Evolutionary conservation across 2,888 invertebrate genomes (phyloP), one percentile per base, ranked within the genome.

Genomic region (Leptothorax acervorum): DNA sequence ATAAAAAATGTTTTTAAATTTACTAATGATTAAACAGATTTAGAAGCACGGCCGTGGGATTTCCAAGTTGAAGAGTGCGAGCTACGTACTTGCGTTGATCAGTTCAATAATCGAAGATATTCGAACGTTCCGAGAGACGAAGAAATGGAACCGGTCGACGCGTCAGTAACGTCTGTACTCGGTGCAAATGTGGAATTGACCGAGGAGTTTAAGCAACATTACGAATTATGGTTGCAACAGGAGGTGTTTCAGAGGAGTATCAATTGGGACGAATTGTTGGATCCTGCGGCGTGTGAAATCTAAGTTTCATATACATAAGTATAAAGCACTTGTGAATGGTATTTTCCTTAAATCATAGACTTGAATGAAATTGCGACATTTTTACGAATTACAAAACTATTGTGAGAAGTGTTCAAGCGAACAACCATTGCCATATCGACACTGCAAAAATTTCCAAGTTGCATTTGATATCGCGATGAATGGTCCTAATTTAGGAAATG

Each of bases 31-130:
- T 42, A 71, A 48, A 57, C 51, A 97, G 98, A 99, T 96, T 96
- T 99, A 92, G 99, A 99, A 95, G 99, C 99, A 0, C 96, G 99
- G 85, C 99, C 99, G 0, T 99, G 99, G 99, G 99, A 99, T 95
- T 99, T 98, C 92, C 98, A 99, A 95, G 98, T 98, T 51, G 99
- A 99, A 95, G 99, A 99, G 94, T 99, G 99, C 95, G 97, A 98
- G 15, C 95, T 99, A 83, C 96, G 99, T 86, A 97, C 98, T 0
- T 98, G 98, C 88, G 99, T 99, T 3, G 99, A 99, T 95, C 96
- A 98, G 85, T 99, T 99, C 93, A 99, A 99, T 95, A 97, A 97
- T 93, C 96, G 99, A 35, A 96, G 99, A 87, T 99, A 99, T 63
- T 92, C 93, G 6, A 93, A 93, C 87, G 83, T 89, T n/a, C 89